phyloP scores from a whole-genome alignment of 2,888 invertebrate species.

The Sycophila texana region DNA sequence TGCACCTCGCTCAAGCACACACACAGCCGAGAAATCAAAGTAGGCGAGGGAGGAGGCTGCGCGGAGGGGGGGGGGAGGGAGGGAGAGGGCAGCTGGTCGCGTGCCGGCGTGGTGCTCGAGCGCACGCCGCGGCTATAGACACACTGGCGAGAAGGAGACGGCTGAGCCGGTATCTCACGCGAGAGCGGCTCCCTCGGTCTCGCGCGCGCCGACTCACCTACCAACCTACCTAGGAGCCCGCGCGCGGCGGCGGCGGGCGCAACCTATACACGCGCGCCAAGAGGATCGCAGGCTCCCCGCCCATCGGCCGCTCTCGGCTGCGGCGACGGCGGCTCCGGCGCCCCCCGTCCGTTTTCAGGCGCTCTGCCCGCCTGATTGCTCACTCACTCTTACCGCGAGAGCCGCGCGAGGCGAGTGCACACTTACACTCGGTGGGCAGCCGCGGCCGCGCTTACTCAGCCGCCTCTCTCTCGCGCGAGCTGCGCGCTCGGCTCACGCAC shows the following conservation, averaged over 20 bases:
- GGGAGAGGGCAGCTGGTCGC: constrained; percentile 52
- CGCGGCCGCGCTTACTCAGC: constrained; percentile 51
- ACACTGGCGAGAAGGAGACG: constrained; percentile 1
- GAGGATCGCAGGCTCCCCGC: constrained; percentile 65
- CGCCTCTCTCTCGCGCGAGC: constrained; percentile 58
- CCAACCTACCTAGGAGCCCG: constrained; percentile 64
- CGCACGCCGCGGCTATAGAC: constrained; percentile 11
- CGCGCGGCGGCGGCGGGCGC: constrained; percentile 15
- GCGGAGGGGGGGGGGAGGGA: background rate
- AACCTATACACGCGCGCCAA: constrained; percentile 38
- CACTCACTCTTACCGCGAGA: constrained; percentile 62
- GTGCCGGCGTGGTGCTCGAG: constrained; percentile 52
- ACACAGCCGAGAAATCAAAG: background rate
- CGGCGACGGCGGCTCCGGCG: constrained; percentile 9
- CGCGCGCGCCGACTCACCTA: constrained; percentile 62
- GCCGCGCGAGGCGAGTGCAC: constrained; percentile 38
- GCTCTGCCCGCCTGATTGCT: constrained; percentile 61
- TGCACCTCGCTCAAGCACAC: background rate
- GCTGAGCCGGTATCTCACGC: background rate
- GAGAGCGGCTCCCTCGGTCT: constrained; percentile 1
- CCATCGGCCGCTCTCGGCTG: constrained; percentile 61
- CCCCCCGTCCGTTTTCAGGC: constrained; percentile 49
- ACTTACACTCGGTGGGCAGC: constrained; percentile 59
- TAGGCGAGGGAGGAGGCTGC: constrained; percentile 6
- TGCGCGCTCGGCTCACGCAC: constrained; percentile 58